Evolutionary conservation across 2,113 vertebrate species (phyloP).

Genomic region (Bostrychus sinensis): DNA sequence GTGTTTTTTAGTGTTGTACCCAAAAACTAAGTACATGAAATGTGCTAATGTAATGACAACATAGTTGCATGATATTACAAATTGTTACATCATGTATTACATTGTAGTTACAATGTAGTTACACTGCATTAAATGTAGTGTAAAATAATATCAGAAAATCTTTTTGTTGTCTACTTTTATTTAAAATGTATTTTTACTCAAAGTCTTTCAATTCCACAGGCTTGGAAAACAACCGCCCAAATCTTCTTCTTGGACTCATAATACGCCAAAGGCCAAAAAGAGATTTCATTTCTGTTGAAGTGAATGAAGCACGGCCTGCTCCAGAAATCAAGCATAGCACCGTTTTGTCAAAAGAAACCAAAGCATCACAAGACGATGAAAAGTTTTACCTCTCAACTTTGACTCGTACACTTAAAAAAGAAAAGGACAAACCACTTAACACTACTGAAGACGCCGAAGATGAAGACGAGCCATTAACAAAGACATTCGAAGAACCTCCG

Average conservation of each 20-base stretch:
- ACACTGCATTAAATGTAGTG: too few species aligned
- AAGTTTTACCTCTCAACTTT: constrained; percentile 89
- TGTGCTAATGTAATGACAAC: too few species aligned
- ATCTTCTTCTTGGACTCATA: constrained; percentile 92
- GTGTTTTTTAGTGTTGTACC: too few species aligned
- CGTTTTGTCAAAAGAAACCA: constrained; percentile 72
- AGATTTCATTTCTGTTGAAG: constrained; percentile 83
- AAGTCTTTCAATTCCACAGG: constrained; percentile 77
- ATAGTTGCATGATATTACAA: too few species aligned
- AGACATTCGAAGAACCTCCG: constrained; percentile 69
- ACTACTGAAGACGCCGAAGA: constrained; percentile 60
- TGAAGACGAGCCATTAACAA: constrained; percentile 59
- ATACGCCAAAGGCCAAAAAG: constrained; percentile 94
- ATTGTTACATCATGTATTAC: too few species aligned
- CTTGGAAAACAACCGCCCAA: constrained; percentile 90
- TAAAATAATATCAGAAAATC: too few species aligned
- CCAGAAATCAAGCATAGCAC: constrained; percentile 86
- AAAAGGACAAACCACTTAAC: constrained; percentile 82
- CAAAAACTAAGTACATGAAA: too few species aligned
- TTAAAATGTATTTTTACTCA: constrained; percentile 1
- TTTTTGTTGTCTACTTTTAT: not conserved
- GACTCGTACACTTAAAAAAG: constrained; percentile 82
- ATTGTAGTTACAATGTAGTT: too few species aligned
- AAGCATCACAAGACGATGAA: constrained; percentile 83
- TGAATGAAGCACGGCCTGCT: constrained; percentile 80